phyloP scores from a whole-genome alignment of 2,797 vertebrate genomes.

The Chaenodraco wilsoni region DNA sequence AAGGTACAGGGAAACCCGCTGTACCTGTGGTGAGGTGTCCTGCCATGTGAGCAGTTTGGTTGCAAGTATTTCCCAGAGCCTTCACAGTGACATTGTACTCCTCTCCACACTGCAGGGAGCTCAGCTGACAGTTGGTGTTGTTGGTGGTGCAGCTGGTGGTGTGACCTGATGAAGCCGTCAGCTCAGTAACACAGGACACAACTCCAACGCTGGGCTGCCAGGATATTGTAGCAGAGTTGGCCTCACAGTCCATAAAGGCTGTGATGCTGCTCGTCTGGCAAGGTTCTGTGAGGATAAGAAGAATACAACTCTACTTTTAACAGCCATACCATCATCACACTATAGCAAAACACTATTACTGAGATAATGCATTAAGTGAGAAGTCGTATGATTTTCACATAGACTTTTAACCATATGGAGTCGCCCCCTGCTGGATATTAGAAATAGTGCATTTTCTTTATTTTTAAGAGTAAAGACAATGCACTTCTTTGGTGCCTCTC shows the following conservation, averaged over 20 bases:
- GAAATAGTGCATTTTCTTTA: too few relatives aligned
- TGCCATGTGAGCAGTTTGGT: conserved; percentile 67
- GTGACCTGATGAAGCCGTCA: conserved; percentile 52
- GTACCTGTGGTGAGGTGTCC: conserved; percentile 77
- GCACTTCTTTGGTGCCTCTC: not conserved
- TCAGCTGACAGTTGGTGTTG: conserved; percentile 69
- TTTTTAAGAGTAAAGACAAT: too few relatives aligned
- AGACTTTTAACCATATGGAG: too few relatives aligned
- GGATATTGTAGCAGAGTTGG: conserved; percentile 47
- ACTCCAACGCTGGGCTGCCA: conserved; percentile 74
- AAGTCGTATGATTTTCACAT: too few relatives aligned
- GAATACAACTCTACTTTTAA: not conserved
- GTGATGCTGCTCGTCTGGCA: conserved; percentile 64
- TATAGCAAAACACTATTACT: too few relatives aligned
- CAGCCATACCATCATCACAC: too few relatives aligned
- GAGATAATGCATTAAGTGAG: too few relatives aligned
- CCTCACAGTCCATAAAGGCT: conserved; percentile 68
- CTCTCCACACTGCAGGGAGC: conserved; percentile 72
- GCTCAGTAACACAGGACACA: conserved; percentile 54
- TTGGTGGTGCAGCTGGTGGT: conserved; percentile 60
- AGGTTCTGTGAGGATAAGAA: conserved; percentile 60
- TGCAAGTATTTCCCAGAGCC: conserved; percentile 69
- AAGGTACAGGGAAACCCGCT: not conserved
- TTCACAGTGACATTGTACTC: conserved; percentile 71
- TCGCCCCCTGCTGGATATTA: too few relatives aligned